phyloP scores from a whole-genome alignment of 2,797 vertebrate species.

The Cynopterus sphinx region DNA sequence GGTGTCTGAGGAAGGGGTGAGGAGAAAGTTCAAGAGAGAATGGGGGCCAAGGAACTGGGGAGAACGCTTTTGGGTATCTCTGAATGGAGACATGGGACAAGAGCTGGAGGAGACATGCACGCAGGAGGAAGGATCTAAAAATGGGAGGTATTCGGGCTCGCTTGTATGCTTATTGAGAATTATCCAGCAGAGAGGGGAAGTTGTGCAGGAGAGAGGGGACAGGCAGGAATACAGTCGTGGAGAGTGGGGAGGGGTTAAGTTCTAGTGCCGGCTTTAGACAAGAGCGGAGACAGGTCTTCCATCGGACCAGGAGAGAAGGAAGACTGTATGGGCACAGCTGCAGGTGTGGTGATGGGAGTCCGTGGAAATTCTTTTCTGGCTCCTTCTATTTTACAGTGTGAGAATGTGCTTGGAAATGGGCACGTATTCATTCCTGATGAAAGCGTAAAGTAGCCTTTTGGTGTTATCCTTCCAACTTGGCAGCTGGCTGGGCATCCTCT shows the following conservation, averaged over 20 bases:
- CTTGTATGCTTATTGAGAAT: background rate
- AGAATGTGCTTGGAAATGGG: background rate
- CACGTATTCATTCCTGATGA: background rate
- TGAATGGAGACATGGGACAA: background rate
- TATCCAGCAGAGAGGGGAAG: background rate
- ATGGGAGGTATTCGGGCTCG: too few relatives aligned
- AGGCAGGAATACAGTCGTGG: too few relatives aligned
- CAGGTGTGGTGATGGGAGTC: background rate
- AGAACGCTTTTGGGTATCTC: background rate
- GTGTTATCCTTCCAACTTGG: background rate
- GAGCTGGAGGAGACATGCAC: background rate
- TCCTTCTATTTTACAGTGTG: background rate
- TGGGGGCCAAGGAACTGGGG: background rate
- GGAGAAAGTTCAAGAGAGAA: background rate
- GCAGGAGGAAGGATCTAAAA: background rate
- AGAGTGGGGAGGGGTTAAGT: background rate
- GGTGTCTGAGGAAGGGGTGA: background rate
- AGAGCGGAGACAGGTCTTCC: background rate
- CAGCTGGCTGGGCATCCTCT: background rate
- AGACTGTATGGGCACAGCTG: background rate
- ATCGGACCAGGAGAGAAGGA: background rate
- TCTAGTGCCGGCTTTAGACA: background rate
- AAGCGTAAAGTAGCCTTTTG: background rate
- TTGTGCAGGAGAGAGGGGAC: background rate
- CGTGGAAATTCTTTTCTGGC: background rate